These are phyloP conservation scores for Oryzias curvinotus DNA, from an alignment of 2,113 vertebrate genomes.

Conservation along the genomic window DNA sequence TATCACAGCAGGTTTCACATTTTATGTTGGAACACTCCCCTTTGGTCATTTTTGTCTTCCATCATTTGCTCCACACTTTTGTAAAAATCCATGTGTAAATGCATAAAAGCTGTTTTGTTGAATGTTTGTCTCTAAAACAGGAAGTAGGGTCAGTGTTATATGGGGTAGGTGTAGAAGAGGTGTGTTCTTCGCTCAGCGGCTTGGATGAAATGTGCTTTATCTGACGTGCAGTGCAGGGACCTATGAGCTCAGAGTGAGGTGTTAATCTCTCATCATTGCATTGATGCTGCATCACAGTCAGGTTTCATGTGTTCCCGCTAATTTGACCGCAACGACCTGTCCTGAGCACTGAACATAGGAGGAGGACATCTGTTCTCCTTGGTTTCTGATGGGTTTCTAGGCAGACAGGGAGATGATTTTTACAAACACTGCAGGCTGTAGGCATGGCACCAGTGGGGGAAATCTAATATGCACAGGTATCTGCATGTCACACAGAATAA, in stretches of 20 bases:
- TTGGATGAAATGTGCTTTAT: conserved; percentile 9
- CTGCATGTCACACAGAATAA: conserved; percentile 59
- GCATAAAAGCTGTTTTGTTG: no score
- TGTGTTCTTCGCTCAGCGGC: no score
- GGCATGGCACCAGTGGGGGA: conserved; percentile 32
- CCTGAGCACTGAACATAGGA: conserved; percentile 32
- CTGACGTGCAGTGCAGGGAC: conserved; percentile 17
- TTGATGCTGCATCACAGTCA: conserved; percentile 20
- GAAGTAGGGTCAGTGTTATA: no score
- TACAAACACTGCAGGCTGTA: background rate
- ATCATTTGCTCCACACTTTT: no score
- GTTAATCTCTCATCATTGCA: conserved; percentile 33
- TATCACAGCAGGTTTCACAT: no score
- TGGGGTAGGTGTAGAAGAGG: no score
- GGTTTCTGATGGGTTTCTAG: conserved; percentile 2
- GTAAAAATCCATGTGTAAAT: no score
- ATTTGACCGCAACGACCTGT: conserved; percentile 56
- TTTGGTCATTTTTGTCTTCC: no score
- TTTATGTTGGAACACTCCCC: no score
- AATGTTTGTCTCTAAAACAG: no score
- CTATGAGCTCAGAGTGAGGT: conserved; percentile 10
- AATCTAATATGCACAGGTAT: conserved; percentile 11
- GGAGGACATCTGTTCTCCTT: conserved; percentile 28
- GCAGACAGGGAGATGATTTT: conserved; percentile 2
- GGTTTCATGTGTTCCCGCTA: conserved; percentile 39